A percentile compares a stretch with the other conserved stretches of the same genome.
Evolutionary conservation across 2,797 vertebrate genomes (phyloP).

Genomic region (Lemur catta): DNA sequence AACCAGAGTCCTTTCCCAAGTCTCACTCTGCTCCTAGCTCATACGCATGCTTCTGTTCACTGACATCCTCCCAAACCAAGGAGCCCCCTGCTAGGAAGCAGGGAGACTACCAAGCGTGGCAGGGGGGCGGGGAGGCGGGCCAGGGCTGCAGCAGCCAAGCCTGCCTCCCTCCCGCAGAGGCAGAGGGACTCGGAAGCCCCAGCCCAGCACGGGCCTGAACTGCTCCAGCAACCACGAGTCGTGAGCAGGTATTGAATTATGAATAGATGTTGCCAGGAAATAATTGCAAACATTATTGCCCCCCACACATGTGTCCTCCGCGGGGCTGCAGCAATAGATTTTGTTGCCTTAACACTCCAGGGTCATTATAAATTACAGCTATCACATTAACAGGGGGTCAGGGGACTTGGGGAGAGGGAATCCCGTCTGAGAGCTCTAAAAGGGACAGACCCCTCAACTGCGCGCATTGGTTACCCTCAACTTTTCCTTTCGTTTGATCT

Average conservation of each 20-base stretch:
- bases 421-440: background rate
- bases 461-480: slow-evolving; percentile 53
- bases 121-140: background rate
- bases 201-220: background rate
- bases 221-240: background rate
- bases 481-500: slow-evolving; percentile 82
- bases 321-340: slow-evolving; percentile 59
- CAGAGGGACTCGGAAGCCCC: background rate
- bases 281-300: slow-evolving; percentile 51
- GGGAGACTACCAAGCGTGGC: background rate
- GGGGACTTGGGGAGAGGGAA: slow-evolving; percentile 9
- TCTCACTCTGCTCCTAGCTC: background rate
- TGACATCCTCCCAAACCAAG: background rate
- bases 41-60: background rate
- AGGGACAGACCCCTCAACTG: background rate
- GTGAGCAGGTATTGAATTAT: slow-evolving; percentile 60
- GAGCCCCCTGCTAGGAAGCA: background rate
- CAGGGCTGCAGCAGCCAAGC: fast-evolving
- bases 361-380: slow-evolving; percentile 76
- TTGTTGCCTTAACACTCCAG: slow-evolving; percentile 55
- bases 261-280: slow-evolving; percentile 52
- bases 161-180: background rate
- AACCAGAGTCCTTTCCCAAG: background rate
- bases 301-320: slow-evolving; percentile 6
- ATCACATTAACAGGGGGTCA: slow-evolving; percentile 76